Base-by-base conservation (phyloP, 2,113 vertebrate species). In the Eublepharis macularius region DNA sequence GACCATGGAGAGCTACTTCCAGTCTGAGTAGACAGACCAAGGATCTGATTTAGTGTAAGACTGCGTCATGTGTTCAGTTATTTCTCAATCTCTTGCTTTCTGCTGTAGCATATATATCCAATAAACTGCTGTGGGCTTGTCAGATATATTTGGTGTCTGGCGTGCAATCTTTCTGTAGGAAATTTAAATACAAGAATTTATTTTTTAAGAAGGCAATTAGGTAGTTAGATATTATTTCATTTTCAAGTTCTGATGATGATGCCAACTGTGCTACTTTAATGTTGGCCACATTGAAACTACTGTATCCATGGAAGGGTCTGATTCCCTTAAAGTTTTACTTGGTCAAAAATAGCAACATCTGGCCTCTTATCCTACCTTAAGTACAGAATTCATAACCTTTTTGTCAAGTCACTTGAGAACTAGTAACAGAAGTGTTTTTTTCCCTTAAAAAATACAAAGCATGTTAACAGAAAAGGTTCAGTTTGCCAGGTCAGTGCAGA, bases 251-350 rank as follows among this genome's bases (percentile, higher is more conserved):
- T 69, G 63, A 86, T 87, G 45, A 73, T 51, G 60, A 76, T 76
- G 84, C 66, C n/a, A 45, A 16, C 51, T 90, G 84, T 68, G 91
- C 19, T 80, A 32, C 76, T 70, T 86, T 43, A 13, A 16, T 90
- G 84, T 80, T 78, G 57, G 77, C 73, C 68, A 5, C 34, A 68
- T 32, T 80, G 76, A 65, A 69, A 83, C 11, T 12, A 54, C 87
- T 86, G 82, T 57, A 51, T 90, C 74, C 21, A 45, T 80, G 4
- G 76, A 77, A 87, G 45, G 72, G 76, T 87, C 65, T 54, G 88
- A 29, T 68, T 43, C 10, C 12, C 49, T 86, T 75, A 66, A 79
- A 76, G 72, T 19, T 91, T 75, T 74, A 16, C 14, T 87, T 36
- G 21, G 41, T 66, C 14, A 54, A 45, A 43, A 63, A 36, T n/a